phyloP scores from a whole-genome alignment of 2,113 vertebrate genomes.

The Aspidoscelis tigris region DNA sequence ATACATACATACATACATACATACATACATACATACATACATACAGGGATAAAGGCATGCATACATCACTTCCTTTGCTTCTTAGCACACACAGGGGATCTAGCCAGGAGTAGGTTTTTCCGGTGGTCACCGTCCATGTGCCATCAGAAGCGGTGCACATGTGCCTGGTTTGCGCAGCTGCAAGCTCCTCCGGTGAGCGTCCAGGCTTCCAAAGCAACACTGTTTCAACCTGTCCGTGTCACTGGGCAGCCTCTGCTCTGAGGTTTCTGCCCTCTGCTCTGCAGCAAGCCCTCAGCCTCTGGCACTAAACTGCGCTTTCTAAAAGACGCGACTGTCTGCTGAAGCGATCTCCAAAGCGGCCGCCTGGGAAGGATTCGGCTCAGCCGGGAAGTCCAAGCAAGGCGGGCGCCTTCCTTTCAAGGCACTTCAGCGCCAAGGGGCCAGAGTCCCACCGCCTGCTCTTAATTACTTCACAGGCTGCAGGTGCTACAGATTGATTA shows the following conservation, averaged over 20 bases:
- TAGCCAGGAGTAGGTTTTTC: too few species aligned
- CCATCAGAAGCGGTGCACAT: not conserved
- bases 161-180: too few species aligned
- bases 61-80: too few species aligned
- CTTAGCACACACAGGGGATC: not conserved
- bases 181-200: not conserved
- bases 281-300: not conserved
- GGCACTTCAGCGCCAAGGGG: not conserved
- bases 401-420: constrained; percentile 1
- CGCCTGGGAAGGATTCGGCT: not conserved
- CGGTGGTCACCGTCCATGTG: not conserved
- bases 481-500: constrained; percentile 32
- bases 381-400: too few species aligned
- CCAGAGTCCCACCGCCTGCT: not conserved
- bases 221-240: too few species aligned
- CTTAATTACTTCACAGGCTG: not conserved
- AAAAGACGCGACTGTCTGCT: too few species aligned
- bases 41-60: too few species aligned
- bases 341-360: not conserved
- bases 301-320: not conserved
- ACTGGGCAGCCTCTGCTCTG: too few species aligned
- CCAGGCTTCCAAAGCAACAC: not conserved
- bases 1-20: too few species aligned
- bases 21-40: too few species aligned
- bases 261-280: not conserved